Evolutionary conservation across 2,888 invertebrate species (phyloP), one percentile per base, ranked within the genome.

Genomic region (Pseudeuparius sepicola): DNA sequence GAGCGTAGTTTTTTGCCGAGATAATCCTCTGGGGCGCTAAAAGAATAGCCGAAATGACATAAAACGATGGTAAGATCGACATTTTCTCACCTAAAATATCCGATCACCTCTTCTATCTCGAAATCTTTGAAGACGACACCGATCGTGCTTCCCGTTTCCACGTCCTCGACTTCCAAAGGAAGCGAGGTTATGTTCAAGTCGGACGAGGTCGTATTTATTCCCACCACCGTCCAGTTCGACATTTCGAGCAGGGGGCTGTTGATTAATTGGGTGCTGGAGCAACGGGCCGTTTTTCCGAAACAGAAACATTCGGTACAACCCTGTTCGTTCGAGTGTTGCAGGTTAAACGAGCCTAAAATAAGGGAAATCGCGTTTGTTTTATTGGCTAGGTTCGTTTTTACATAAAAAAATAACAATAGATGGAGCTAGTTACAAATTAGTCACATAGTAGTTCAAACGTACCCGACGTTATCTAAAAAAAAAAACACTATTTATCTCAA

Each of bases 221-320:
- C 67, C 1, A 70, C 75, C 0, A 79, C 55, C 26, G 65, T 66
- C 86, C 86, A 87, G 38, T 72, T 68, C 4, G 59, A 57, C 78
- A 84, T 78, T 26, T 72, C 71, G 34, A 60, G 64, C 14, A 81
- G 61, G 65, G 77, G 52, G 41, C 66, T 66, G 66, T 79, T 75
- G 36, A 73, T 70, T 15, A 85, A 65, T 42, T 71, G 74, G 0
- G 93, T 87, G 41, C 88, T 89, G 28, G 68, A 64, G 57, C 96
- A 96, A 4, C 82, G 68, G 0, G 81, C 78, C 0, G 93, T 88
- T 60, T 88, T 87, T 1, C 92, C 93, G 57, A 94, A 98, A 58
- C 98, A 98, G 74, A 90, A 96, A 56, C 98, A 98, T 48, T 87
- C 83, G 2, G 92, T 90, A 56, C 97, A 98, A 1, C 97, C 98